Conservation (phyloP, 2,113 vertebrate genomes). For the Miniopterus natalensis region DNA sequence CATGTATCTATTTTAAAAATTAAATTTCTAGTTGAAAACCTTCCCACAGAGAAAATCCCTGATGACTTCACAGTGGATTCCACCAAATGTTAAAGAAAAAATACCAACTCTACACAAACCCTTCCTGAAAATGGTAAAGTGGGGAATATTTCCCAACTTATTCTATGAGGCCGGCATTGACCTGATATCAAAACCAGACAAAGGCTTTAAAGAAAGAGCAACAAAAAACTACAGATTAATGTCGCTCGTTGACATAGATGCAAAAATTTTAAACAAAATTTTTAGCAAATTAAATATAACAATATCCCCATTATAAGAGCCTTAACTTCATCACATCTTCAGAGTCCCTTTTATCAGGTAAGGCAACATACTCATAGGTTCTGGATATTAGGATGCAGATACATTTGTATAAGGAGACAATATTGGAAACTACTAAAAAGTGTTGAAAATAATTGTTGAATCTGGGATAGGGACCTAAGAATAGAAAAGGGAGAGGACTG, state of each 20-base stretch:
- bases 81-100: not conserved
- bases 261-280: not conserved
- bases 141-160: not conserved
- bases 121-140: not conserved
- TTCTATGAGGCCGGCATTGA: not conserved
- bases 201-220: not conserved
- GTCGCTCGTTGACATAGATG: not conserved
- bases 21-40: slow-evolving; percentile 12
- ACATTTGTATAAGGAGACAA: not conserved
- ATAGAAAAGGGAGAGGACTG: not conserved
- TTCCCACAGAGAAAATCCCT: not conserved
- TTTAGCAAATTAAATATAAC: not conserved
- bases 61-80: not conserved
- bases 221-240: not conserved
- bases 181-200: not conserved
- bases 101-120: not conserved
- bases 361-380: not conserved
- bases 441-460: slow-evolving; percentile 6
- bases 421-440: not conserved
- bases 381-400: not conserved
- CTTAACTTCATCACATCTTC: not conserved
- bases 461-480: not conserved
- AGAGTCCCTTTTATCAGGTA: not conserved
- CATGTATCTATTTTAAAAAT: not conserved
- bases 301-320: not conserved